These are phyloP conservation scores for Lordiphosa andalusiaca DNA, from an alignment of 2,888 invertebrate genomes.

Conservation along the genomic window DNA sequence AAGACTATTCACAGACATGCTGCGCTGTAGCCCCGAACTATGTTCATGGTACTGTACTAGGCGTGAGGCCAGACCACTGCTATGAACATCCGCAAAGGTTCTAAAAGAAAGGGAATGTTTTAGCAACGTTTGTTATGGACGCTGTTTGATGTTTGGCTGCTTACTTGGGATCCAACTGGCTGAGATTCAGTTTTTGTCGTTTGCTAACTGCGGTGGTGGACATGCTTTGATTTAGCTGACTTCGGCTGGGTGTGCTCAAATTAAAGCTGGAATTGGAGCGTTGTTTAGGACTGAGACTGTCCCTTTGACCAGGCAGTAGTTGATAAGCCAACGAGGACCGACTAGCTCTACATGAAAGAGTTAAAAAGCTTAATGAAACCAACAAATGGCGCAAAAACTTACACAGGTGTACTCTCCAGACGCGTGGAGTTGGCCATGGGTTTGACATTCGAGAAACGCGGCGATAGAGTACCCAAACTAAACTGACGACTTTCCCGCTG, in stretches of 20 bases:
- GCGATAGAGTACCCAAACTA: constrained; percentile 63
- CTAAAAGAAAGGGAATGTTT: constrained; percentile 34
- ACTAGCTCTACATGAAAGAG: constrained; percentile 1
- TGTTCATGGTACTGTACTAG: constrained; percentile 81
- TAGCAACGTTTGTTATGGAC: no score
- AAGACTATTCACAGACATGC: constrained; percentile 73
- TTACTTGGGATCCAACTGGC: constrained; percentile 76
- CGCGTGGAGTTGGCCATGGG: constrained; percentile 79
- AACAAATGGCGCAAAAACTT: constrained; percentile 22
- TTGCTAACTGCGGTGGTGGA: constrained; percentile 19
- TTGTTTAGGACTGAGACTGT: no score
- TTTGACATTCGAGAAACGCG: constrained; percentile 50
- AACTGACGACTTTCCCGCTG: constrained; percentile 61
- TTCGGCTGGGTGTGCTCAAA: constrained; percentile 37
- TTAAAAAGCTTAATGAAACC: neutral
- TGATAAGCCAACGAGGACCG: no score
- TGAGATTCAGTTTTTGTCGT: constrained; percentile 54
- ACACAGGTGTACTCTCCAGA: constrained; percentile 65
- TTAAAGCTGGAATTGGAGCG: constrained; percentile 12
- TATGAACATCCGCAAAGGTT: constrained; percentile 81
- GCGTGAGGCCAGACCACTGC: constrained; percentile 81
- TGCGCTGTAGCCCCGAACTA: constrained; percentile 72
- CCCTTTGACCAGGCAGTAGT: no score
- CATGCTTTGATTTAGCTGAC: constrained; percentile 20
- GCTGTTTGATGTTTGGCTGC: neutral